phyloP scores from a whole-genome alignment of 2,888 invertebrate genomes.

The Stenurella melanura region DNA sequence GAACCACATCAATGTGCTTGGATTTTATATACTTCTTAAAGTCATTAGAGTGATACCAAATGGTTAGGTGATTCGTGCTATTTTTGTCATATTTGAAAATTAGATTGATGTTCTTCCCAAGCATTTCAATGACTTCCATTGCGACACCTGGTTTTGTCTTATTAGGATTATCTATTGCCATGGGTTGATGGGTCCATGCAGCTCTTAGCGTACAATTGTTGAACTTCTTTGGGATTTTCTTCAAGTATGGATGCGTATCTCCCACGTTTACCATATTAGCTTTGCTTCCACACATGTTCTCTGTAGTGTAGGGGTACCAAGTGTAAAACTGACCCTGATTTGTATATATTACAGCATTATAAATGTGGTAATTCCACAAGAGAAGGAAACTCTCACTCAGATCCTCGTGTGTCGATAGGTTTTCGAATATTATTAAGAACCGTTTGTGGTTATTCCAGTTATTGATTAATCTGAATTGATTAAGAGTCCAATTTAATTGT shows the following conservation, averaged over 20 bases:
- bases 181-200: not conserved
- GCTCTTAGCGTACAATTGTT: not conserved
- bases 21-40: not conserved
- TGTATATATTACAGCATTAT: conserved; percentile 3
- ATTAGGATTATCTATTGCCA: conserved; percentile 2
- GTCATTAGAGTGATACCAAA: not conserved
- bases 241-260: not conserved
- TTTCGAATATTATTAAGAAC: not conserved
- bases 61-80: no score
- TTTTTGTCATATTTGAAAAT: no score
- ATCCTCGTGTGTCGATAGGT: not conserved
- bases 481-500: not conserved
- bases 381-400: not conserved
- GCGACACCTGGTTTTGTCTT: not conserved
- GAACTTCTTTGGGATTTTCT: not conserved
- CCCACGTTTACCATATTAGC: not conserved
- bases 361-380: not conserved
- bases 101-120: not conserved
- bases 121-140: not conserved
- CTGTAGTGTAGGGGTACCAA: not conserved
- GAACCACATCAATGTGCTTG: not conserved
- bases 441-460: not conserved
- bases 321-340: not conserved
- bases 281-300: not conserved
- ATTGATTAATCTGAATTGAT: not conserved